phyloP scores from a whole-genome alignment of 2,888 invertebrate genomes.

The Tetropium fuscum region DNA sequence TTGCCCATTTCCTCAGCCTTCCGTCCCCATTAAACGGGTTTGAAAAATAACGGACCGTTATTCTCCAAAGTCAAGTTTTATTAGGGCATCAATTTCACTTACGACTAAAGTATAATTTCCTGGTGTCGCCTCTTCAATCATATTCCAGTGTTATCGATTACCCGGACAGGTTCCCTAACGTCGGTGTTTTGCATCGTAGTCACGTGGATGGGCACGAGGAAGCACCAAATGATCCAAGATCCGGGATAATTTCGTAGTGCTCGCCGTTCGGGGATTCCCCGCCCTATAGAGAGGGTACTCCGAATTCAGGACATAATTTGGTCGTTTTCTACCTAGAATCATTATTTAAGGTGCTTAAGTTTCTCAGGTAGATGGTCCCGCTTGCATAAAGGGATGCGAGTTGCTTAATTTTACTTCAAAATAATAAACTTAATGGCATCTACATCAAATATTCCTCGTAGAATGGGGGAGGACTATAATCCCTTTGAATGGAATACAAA shows the following conservation, averaged over 20 bases:
- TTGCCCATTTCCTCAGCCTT: neutral
- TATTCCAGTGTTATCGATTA: conserved; percentile 34
- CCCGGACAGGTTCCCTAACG: conserved; percentile 27
- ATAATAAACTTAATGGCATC: conserved; percentile 23
- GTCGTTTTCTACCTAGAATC: conserved; percentile 11
- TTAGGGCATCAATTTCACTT: conserved; percentile 36
- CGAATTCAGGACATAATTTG: neutral
- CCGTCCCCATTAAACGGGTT: neutral
- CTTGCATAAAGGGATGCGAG: conserved; percentile 9
- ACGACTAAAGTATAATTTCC: conserved; percentile 30
- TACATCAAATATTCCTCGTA: no score
- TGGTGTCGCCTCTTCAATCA: conserved; percentile 38
- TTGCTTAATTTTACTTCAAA: conserved; percentile 12
- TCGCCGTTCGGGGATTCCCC: conserved; percentile 31
- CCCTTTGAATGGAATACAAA: no score
- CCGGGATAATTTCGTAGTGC: conserved; percentile 34
- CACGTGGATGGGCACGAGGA: conserved; percentile 35
- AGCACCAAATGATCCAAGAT: conserved; percentile 38
- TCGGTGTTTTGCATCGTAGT: conserved; percentile 39
- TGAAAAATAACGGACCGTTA: conserved; percentile 1
- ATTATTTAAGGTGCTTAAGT: neutral
- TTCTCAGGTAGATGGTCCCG: conserved; percentile 4
- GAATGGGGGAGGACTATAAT: no score
- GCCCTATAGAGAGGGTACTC: conserved; percentile 25
- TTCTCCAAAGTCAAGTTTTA: conserved; percentile 11